Percentiles rank a stretch among this genome's conserved stretches.
phyloP scores from a whole-genome alignment of 2,113 vertebrate genomes.

The Onychorhynchus coronatus region DNA sequence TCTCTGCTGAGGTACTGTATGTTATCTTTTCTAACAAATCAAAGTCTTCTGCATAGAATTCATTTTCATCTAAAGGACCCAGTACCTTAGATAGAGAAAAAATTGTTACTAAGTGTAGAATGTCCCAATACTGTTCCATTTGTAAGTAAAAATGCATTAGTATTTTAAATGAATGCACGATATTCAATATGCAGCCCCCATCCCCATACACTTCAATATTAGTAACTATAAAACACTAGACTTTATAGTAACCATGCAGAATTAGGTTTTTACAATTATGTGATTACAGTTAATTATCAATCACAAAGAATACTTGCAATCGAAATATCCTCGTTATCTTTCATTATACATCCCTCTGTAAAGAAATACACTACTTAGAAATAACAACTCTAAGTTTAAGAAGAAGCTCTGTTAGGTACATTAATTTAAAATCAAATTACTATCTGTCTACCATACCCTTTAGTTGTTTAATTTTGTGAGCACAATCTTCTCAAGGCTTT shows the following conservation, averaged over 20 bases:
- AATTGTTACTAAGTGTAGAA: background rate
- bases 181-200: background rate
- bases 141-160: background rate
- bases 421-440: background rate
- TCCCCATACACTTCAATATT: background rate
- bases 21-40: conserved; percentile 88
- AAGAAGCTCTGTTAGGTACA: background rate
- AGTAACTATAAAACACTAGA: background rate
- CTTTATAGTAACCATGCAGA: background rate
- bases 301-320: background rate
- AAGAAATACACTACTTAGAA: background rate
- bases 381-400: background rate
- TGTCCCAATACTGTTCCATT: background rate
- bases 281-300: background rate
- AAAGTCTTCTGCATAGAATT: conserved; percentile 88
- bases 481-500: background rate
- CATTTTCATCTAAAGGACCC: conserved; percentile 79
- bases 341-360: background rate
- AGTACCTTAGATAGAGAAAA: conserved; percentile 77
- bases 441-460: background rate
- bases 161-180: background rate
- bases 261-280: background rate
- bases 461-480: background rate
- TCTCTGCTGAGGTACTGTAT: conserved; percentile 79
- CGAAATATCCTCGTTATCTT: background rate